Base-by-base conservation (phyloP, 1,140 invertebrate genomes). In the Aphelinus certus region DNA sequence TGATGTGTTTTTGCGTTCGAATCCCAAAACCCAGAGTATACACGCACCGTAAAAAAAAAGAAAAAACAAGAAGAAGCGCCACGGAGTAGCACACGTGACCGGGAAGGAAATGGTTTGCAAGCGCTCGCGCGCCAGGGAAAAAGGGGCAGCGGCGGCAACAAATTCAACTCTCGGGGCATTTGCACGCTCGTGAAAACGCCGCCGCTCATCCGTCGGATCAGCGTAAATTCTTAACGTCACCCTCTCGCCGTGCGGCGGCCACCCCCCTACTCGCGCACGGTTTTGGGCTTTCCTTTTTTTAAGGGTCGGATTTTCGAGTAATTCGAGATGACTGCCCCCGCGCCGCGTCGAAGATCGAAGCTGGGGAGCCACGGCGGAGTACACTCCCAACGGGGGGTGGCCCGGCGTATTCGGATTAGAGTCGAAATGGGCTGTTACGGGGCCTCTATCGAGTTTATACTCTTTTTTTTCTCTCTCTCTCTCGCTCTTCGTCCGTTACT, bases 291-390 rank as follows among this genome's bases (percentile, higher is more conserved):
- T 48, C 46, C 47, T 65, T 48, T 65, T 66, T 73, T 73, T 58
- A 61, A 61, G 43, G 48, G 49, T 42, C 7, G 57, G 49, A 75
- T 75, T 75, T 75, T 75, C 66, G 66, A 57, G 51, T 69, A 75
- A 64, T 75, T 65, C 49, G 61, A 63, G 70, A 64, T 48, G 61
- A 71, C 43, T 46, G 26, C 26, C 26, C 26, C 26, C 26, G 26
- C 63, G 46, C 26, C 26, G 51, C 42, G 4, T 42, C n/a, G 7
- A 47, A 69, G 55, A 56, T 48, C 47, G 42, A 65, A 26, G 26
- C 26, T 26, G 26, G 26, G 26, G 26, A 26, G 26, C 26, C 26
- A 26, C 26, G 26, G 26, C 26, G 26, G 26, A 26, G 26, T 26
- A 26, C 26, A 26, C 26, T 26, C 26, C 26, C 26, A 26, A 42